phyloP scores from a whole-genome alignment of 2,888 invertebrate species.

The Trisateles emortualis region DNA sequence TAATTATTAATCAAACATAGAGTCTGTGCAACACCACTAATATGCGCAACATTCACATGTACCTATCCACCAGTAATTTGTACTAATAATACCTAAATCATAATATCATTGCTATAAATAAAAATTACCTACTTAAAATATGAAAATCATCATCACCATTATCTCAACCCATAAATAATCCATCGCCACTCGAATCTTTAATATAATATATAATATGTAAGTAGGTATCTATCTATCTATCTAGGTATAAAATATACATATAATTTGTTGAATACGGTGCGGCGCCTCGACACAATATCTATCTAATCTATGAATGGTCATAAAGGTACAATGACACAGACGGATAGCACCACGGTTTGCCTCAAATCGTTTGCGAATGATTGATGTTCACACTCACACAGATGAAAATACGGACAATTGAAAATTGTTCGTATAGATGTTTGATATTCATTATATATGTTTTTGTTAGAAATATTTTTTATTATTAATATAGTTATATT shows the following conservation, averaged over 20 bases:
- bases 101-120: neutral
- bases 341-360: neutral
- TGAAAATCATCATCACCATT: no score
- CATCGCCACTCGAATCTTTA: no score
- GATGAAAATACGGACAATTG: neutral
- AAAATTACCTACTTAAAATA: no score
- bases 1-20: no score
- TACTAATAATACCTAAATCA: neutral
- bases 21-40: no score
- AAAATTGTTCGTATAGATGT: neutral
- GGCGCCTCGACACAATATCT: neutral
- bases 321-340: neutral
- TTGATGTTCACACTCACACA: conserved; percentile 43
- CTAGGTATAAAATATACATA: neutral
- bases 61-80: neutral
- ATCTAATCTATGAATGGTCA: neutral
- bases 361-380: conserved; percentile 36
- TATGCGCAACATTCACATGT: no score
- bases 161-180: neutral
- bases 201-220: no score
- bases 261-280: neutral
- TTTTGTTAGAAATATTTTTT: no score
- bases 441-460: no score
- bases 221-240: no score
- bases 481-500: no score